These are phyloP conservation scores for Callyntrura sp. DNA, from an alignment of 2,888 invertebrate species.

Conservation along the genomic window DNA sequence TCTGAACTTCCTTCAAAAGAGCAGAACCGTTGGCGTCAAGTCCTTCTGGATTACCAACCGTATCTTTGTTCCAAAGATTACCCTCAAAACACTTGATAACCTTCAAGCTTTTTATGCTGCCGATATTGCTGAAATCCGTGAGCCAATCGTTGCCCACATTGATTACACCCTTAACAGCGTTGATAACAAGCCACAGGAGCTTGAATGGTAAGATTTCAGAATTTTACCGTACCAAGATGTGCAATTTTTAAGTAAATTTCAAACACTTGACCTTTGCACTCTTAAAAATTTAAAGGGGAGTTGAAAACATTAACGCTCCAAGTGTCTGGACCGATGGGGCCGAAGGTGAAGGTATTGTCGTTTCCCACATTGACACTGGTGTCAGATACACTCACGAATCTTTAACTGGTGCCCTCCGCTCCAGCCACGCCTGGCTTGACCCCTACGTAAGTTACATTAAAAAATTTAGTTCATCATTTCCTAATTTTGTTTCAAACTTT, in stretches of 20 bases:
- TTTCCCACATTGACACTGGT: constrained; percentile 47
- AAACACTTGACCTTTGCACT: neutral
- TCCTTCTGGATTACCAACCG: constrained; percentile 75
- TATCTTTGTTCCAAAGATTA: constrained; percentile 63
- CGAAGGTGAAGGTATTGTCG: constrained; percentile 74
- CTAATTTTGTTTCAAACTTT: constrained; percentile 26
- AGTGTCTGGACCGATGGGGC: constrained; percentile 67
- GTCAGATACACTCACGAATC: constrained; percentile 62
- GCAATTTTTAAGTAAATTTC: neutral
- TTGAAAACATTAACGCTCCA: constrained; percentile 58
- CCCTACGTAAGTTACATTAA: neutral
- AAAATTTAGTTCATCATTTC: neutral
- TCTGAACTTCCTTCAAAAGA: constrained; percentile 48
- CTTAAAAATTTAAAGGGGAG: neutral
- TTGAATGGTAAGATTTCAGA: constrained; percentile 67
- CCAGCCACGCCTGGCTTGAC: neutral
- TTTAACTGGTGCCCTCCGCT: neutral
- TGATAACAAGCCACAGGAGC: neutral
- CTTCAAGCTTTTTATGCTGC: constrained; percentile 4
- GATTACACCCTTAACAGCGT: neutral
- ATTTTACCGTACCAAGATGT: neutral
- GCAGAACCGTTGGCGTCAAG: constrained; percentile 35
- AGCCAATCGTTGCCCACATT: constrained; percentile 55
- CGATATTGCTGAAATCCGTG: constrained; percentile 75
- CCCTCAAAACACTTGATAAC: constrained; percentile 32